A percentile compares a stretch with the other conserved stretches of the same genome.
These are phyloP conservation scores for Amphiura filiformis DNA, from an alignment of 35 echinoderm and acorn worm species.

Conservation along the genomic window DNA sequence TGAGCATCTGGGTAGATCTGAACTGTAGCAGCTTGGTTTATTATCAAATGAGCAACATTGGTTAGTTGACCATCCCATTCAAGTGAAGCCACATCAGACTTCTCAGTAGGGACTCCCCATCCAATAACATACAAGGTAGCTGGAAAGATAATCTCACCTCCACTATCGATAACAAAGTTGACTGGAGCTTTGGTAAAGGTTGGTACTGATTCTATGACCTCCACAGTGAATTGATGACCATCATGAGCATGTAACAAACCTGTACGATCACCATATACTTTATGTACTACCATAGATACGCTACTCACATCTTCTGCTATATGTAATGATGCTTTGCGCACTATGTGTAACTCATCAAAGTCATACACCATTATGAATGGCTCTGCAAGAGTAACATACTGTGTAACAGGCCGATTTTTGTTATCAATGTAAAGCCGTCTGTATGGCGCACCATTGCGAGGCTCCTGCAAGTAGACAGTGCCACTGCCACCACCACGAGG, in stretches of 20 bases:
- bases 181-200: slow-evolving; percentile 76
- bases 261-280: slow-evolving; percentile 69
- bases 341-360: slow-evolving; percentile 85
- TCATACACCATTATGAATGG: slow-evolving; percentile 32
- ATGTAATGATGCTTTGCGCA: slow-evolving; percentile 58
- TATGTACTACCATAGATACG: slow-evolving; percentile 51
- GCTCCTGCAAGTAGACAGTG: slow-evolving; percentile 64
- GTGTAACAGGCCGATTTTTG: slow-evolving; percentile 39
- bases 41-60: slow-evolving; percentile 69
- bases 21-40: slow-evolving; percentile 50
- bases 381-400: slow-evolving; percentile 84
- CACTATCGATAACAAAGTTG: slow-evolving; percentile 69
- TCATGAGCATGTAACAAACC: slow-evolving; percentile 67
- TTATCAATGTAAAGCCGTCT: slow-evolving; percentile 68
- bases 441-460: slow-evolving; percentile 49
- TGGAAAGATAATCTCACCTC: slow-evolving; percentile 64
- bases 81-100: slow-evolving; percentile 47
- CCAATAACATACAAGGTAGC: slow-evolving; percentile 79
- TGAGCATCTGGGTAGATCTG: slow-evolving; percentile 63
- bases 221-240: slow-evolving; percentile 52
- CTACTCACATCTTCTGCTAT: background rate
- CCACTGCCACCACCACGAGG: slow-evolving; percentile 75
- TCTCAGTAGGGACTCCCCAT: slow-evolving; percentile 46
- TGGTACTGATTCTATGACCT: slow-evolving; percentile 75
- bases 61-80: slow-evolving; percentile 70